Evolutionary conservation across 35 echinoderm and acorn worm genomes (phyloP).

Genomic region (Stichopus chloronotus): DNA sequence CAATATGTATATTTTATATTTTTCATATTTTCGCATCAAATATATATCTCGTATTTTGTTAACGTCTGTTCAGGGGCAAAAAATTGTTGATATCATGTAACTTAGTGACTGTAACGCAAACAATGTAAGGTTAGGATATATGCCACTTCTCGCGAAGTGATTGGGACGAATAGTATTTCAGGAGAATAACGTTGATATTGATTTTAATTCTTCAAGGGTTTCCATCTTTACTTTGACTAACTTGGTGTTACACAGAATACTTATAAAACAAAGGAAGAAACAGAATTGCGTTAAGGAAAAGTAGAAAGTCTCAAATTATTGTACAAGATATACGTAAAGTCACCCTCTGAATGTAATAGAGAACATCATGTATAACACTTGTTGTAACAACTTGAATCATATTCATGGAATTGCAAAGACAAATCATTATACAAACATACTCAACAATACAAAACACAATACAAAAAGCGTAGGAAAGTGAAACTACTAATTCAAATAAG

Average conservation of each 20-base stretch:
- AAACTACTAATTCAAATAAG: neutral
- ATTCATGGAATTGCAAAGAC: neutral
- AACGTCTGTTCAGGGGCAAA: too few species aligned
- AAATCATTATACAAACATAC: neutral
- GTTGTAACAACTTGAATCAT: neutral
- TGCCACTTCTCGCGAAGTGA: neutral
- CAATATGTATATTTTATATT: too few species aligned
- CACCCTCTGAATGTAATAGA: neutral
- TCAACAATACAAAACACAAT: neutral
- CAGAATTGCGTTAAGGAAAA: neutral
- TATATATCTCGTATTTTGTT: too few species aligned
- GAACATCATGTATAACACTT: neutral
- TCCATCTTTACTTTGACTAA: neutral
- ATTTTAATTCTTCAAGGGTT: neutral
- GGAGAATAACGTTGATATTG: neutral
- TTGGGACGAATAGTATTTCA: neutral
- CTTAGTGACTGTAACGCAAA: too few species aligned
- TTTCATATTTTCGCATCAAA: too few species aligned
- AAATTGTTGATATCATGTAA: too few species aligned
- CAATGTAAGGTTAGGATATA: too few species aligned
- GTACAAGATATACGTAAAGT: neutral
- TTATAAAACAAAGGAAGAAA: neutral
- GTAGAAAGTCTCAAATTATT: too few species aligned
- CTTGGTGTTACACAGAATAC: neutral
- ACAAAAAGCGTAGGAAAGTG: neutral